A percentile compares a stretch with the other conserved stretches of the same genome.
These are phyloP conservation scores for Cheirogaleus medius DNA, from an alignment of 2,113 vertebrate species.

Conservation along the genomic window DNA sequence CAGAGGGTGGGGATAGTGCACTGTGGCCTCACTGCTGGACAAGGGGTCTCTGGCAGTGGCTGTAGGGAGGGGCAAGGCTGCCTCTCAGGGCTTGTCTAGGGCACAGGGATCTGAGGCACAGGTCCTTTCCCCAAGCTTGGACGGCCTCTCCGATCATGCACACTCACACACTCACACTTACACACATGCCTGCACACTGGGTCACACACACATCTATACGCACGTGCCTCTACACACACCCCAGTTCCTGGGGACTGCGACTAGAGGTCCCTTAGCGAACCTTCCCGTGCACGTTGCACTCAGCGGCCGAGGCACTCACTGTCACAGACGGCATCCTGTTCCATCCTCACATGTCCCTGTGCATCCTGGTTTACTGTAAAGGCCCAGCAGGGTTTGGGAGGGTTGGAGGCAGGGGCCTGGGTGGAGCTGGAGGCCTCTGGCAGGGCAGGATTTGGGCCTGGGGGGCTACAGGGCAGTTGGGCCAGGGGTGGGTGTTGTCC, in stretches of 20 bases:
- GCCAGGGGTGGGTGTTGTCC: neutral
- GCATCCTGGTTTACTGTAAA: neutral
- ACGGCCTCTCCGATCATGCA: neutral
- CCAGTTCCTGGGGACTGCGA: neutral
- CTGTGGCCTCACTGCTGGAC: neutral
- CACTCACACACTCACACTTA: neutral
- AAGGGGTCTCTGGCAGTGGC: no score
- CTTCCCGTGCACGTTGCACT: accelerated
- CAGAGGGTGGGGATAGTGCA: neutral
- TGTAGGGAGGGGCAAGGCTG: neutral
- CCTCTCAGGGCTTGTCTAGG: neutral
- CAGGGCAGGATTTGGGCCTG: neutral
- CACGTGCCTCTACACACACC: neutral
- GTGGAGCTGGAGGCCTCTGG: no score
- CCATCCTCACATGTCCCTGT: neutral
- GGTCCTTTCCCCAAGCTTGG: neutral
- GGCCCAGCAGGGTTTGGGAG: no score
- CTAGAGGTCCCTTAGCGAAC: no score
- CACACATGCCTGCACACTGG: no score
- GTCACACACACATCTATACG: neutral
- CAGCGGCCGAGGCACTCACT: neutral
- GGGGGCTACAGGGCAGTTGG: accelerated
- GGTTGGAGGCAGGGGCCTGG: neutral
- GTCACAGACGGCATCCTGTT: accelerated
- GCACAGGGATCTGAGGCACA: neutral